These are phyloP conservation scores for Lates calcarifer DNA, from an alignment of 2,113 vertebrate species.

Conservation along the genomic window DNA sequence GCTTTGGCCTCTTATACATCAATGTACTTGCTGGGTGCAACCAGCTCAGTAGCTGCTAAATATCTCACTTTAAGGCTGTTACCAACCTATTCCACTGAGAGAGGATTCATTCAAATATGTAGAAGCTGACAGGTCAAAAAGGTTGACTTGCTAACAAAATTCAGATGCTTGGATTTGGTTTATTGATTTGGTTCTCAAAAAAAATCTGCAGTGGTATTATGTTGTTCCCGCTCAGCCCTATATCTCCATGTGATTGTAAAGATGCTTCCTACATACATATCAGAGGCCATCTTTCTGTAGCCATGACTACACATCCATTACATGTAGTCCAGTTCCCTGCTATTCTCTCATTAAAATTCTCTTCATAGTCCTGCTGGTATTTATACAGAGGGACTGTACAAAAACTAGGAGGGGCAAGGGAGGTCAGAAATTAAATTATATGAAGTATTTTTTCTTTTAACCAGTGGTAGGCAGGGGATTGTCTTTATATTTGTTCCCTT, in stretches of 20 bases:
- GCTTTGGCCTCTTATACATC: not conserved
- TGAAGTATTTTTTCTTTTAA: not conserved
- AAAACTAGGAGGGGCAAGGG: not conserved
- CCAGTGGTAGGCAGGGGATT: not conserved
- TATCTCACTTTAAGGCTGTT: not conserved
- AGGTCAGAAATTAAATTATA: not conserved
- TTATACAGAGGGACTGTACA: not conserved
- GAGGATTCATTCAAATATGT: not conserved
- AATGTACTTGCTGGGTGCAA: not conserved
- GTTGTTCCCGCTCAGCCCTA: not conserved
- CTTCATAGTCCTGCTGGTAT: conserved; percentile 6
- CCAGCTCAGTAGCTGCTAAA: not conserved
- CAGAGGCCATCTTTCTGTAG: conserved; percentile 20
- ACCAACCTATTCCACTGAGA: not conserved
- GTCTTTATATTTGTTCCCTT: not conserved
- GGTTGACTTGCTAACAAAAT: not conserved
- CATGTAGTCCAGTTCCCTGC: conserved; percentile 9
- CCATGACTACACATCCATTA: conserved; percentile 34
- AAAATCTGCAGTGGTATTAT: not conserved
- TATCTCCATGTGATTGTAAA: not conserved
- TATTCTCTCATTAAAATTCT: conserved; percentile 14
- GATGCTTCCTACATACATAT: not conserved
- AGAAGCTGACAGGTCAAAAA: not conserved
- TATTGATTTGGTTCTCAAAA: not conserved
- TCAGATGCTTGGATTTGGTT: not conserved